Base-by-base conservation (phyloP, 2,888 invertebrate genomes). In the Nomada ruficornis region DNA sequence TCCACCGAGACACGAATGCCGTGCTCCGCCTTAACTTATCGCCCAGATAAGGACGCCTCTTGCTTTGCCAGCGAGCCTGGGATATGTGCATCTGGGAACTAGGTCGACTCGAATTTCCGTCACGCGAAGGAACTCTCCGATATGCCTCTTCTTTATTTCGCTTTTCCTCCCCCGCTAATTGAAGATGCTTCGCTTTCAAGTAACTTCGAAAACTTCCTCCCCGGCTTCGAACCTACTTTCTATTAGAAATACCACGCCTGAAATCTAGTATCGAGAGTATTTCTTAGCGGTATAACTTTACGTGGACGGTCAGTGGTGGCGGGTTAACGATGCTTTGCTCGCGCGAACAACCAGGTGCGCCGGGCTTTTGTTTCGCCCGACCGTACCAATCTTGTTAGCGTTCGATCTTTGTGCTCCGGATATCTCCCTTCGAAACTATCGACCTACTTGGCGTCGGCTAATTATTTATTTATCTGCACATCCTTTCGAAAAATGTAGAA, bases 21-120 rank as follows among this genome's bases (percentile, higher is more conserved):
- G 44, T 52, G 52, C 18, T 71, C 71, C 71, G 71, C 71, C 80
- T 71, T 72, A 65, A 78, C 80, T 77, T 70, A 77, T 79, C 79
- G 59, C 77, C 59, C n/a, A 59, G 77, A 77, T 79, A 79, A 77
- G 77, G 59, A 60, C 64, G 64, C 44, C 20, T 50, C 68, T 67
- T 10, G 54, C 63, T 36, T 36, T 10, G 63, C 44, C 23, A 18
- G 15, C 44, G 18, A 18, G 47, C 26, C 54, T n/a, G 11, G 23
- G 44, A 23, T 44, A 42, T 2, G 26, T 47, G 36, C 7, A 54
- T 52, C 67, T 11, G 64, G 23, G 42, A 79, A 79, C 79, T 79
- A n/a, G 79, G 79, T 79, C 79, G 64, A 47, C 29, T 50, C 50
- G 44, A 76, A 42, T 69, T 42, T 68, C 69, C 26, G 47, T 20